Percentiles rank a stretch among this genome's conserved stretches.
These are phyloP conservation scores for Gymnoscopelus microlampas DNA, from an alignment of 2,797 vertebrate species.

Conservation along the genomic window DNA sequence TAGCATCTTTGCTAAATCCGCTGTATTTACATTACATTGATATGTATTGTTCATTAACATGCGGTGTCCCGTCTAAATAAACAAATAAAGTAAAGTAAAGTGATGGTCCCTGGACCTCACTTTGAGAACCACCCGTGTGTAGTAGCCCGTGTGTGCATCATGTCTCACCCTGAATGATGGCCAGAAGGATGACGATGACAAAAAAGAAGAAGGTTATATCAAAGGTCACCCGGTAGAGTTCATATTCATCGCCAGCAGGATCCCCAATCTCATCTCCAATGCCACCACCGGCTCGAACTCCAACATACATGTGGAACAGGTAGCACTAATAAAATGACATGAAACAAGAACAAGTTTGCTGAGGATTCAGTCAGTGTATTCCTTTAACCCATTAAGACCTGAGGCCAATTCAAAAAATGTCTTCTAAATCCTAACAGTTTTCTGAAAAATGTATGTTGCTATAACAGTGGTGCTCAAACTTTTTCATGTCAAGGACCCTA, in stretches of 20 bases:
- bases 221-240: conserved; percentile 93
- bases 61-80: too few relatives aligned
- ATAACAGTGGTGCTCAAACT: too few relatives aligned
- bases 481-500: too few relatives aligned
- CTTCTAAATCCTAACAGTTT: too few relatives aligned
- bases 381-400: too few relatives aligned
- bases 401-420: too few relatives aligned
- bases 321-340: conserved; percentile 82
- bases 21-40: too few relatives aligned
- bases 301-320: conserved; percentile 96
- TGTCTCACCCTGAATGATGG: conserved; percentile 92
- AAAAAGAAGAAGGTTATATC: conserved; percentile 98
- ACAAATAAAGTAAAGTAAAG: too few relatives aligned
- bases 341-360: neutral
- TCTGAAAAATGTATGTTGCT: too few relatives aligned
- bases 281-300: conserved; percentile 92
- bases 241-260: conserved; percentile 92
- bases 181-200: conserved; percentile 93
- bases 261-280: conserved; percentile 96
- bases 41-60: too few relatives aligned
- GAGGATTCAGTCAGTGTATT: too few relatives aligned
- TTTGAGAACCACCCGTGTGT: neutral
- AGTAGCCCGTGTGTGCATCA: neutral
- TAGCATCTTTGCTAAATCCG: too few relatives aligned
- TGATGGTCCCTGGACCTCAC: neutral